phyloP scores from a whole-genome alignment of 2,797 vertebrate species.

The Antennarius maculatus region DNA sequence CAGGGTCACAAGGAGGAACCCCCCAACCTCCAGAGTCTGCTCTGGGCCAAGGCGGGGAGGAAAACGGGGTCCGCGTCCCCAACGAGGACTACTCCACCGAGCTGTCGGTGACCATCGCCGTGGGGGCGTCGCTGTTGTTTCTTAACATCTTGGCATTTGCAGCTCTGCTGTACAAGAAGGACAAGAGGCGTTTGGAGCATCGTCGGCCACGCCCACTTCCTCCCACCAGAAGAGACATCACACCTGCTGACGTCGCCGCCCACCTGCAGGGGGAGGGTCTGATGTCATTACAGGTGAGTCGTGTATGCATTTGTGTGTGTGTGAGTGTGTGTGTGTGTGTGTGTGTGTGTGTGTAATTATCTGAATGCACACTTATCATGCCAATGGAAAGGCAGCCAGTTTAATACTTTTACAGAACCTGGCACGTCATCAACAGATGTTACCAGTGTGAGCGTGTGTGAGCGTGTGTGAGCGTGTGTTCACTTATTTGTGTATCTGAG shows the following conservation, averaged over 20 bases:
- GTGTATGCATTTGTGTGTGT: not conserved
- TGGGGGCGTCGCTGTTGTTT: constrained; percentile 93
- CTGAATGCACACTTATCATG: constrained; percentile 30
- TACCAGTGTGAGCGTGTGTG: constrained; percentile 36
- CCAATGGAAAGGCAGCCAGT: constrained; percentile 45
- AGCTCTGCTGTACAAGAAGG: constrained; percentile 95
- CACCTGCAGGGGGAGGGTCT: constrained; percentile 93
- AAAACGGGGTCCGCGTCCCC: constrained; percentile 84
- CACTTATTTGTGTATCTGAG: constrained; percentile 8
- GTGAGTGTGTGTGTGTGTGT: not conserved
- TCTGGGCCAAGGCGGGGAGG: constrained; percentile 82
- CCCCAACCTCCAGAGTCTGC: constrained; percentile 88
- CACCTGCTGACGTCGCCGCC: constrained; percentile 87
- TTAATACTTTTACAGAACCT: constrained; percentile 49
- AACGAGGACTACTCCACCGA: constrained; percentile 94
- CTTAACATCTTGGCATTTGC: constrained; percentile 96
- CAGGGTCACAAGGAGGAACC: constrained; percentile 87
- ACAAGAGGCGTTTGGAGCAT: constrained; percentile 92
- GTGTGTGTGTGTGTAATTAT: constrained; percentile 11
- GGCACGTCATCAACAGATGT: constrained; percentile 51
- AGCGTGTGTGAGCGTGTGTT: constrained; percentile 34
- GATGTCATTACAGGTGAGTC: constrained; percentile 89
- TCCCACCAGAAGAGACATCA: constrained; percentile 81
- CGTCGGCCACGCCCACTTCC: constrained; percentile 88
- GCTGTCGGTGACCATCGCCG: constrained; percentile 94